A percentile compares a stretch with the other conserved stretches of the same genome.
phyloP scores from a whole-genome alignment of 2,888 invertebrate species.

The Synergus umbraculus region DNA sequence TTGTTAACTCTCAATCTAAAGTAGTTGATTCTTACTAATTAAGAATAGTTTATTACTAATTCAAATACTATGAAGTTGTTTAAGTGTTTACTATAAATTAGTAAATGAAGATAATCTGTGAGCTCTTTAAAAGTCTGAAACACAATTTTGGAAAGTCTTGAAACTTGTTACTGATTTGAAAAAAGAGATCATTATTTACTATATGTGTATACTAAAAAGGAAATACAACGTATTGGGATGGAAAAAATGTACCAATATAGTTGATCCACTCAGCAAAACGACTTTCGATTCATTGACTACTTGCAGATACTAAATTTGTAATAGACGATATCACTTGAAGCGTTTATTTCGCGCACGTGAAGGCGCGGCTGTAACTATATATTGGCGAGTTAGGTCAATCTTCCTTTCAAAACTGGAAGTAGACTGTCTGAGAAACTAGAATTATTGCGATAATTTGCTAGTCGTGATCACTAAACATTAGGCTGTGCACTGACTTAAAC shows the following conservation, averaged over 20 bases:
- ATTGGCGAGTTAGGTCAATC: background rate
- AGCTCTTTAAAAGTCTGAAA: no score
- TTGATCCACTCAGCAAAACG: background rate
- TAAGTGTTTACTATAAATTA: no score
- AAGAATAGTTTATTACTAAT: no score
- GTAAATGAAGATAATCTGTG: no score
- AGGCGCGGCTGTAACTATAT: background rate
- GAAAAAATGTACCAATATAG: background rate
- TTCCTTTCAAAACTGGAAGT: conserved; percentile 16
- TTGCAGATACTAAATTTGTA: background rate
- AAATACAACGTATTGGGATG: background rate
- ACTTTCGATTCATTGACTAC: conserved; percentile 12
- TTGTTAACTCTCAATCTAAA: no score
- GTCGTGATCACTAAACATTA: background rate
- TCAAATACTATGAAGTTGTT: no score
- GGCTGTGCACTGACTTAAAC: background rate
- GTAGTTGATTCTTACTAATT: background rate
- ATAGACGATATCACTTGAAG: background rate
- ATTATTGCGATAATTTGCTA: background rate
- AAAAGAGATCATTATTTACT: background rate
- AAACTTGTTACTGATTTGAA: background rate
- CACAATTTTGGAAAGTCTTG: background rate
- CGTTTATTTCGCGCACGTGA: background rate
- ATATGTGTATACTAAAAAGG: background rate
- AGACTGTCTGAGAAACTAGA: background rate